Conservation (phyloP, 2,888 invertebrate genomes). For the Scaeva pyrastri region DNA sequence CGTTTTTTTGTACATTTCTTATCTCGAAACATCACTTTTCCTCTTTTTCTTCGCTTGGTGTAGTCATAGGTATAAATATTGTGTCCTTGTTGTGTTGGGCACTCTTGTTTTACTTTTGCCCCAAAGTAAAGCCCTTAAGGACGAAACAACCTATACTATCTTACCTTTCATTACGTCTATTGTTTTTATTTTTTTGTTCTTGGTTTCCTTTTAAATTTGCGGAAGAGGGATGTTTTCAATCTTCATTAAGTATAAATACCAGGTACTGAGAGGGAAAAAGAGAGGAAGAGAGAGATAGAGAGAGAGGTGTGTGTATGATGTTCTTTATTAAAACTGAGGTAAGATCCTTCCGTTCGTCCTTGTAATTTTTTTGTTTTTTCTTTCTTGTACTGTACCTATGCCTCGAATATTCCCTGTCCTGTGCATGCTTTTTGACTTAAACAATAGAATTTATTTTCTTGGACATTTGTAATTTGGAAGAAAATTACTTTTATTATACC, state of each 20-base stretch:
- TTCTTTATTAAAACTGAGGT: slow-evolving; percentile 30
- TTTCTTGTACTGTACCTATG: no score
- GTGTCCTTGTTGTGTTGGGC: slow-evolving; percentile 3
- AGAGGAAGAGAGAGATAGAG: background rate
- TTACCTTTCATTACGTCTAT: slow-evolving; percentile 16
- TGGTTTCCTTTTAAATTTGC: slow-evolving; percentile 42
- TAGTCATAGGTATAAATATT: background rate
- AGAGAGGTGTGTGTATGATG: slow-evolving; percentile 16
- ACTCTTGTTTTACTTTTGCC: slow-evolving; percentile 1
- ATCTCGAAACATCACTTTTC: slow-evolving; percentile 44
- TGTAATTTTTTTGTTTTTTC: background rate
- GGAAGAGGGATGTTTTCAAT: slow-evolving; percentile 57
- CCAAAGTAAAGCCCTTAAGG: slow-evolving; percentile 10
- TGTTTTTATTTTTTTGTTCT: background rate
- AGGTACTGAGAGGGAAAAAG: background rate
- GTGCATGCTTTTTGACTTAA: slow-evolving; percentile 9
- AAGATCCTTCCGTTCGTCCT: slow-evolving; percentile 25
- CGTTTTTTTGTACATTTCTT: slow-evolving; percentile 17
- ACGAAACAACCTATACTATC: background rate
- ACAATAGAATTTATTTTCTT: slow-evolving; percentile 32
- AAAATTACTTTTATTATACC: slow-evolving; percentile 13
- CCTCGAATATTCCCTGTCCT: no score
- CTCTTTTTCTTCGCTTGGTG: slow-evolving; percentile 25
- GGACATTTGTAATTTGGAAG: slow-evolving; percentile 30
- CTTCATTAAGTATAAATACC: slow-evolving; percentile 53